A percentile compares a stretch with the other conserved stretches of the same genome.
Evolutionary conservation across 2,888 invertebrate species (phyloP).

Genomic region (Busseola fusca): DNA sequence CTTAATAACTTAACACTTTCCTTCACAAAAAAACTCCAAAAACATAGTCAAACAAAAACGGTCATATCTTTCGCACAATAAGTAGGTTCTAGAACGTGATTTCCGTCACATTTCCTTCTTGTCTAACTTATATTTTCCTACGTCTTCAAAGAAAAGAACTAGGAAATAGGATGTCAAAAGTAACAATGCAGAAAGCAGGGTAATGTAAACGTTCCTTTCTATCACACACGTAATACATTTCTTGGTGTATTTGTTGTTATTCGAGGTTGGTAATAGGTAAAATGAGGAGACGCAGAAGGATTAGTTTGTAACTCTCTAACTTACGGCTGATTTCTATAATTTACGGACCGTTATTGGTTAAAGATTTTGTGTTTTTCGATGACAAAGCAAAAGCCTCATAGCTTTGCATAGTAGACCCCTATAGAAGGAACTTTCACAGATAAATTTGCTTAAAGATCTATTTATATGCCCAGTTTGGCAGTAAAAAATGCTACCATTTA

Average conservation of each 20-base stretch:
- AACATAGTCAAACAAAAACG: constrained; percentile 1
- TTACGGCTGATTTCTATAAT: background rate
- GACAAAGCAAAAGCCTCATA: background rate
- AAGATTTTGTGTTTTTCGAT: background rate
- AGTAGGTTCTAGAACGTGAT: constrained; percentile 6
- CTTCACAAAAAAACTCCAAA: background rate
- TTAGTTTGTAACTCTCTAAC: background rate
- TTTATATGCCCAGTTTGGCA: background rate
- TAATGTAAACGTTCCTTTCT: constrained; percentile 23
- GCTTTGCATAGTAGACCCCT: background rate
- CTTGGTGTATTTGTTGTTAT: constrained; percentile 22
- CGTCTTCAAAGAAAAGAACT: constrained; percentile 21
- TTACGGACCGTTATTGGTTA: background rate
- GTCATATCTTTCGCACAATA: background rate
- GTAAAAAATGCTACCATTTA: background rate
- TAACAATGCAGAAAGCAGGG: constrained; percentile 40
- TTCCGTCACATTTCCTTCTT: constrained; percentile 7
- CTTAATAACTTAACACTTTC: background rate
- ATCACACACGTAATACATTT: constrained; percentile 36
- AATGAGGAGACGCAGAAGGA: constrained; percentile 21
- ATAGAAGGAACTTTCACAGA: background rate
- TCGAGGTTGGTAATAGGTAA: background rate
- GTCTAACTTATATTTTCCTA: constrained; percentile 8
- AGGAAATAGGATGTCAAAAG: constrained; percentile 32
- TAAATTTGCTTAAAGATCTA: background rate